These are phyloP conservation scores for Aleadryas rufinucha DNA, from an alignment of 2,113 vertebrate species.

Conservation along the genomic window DNA sequence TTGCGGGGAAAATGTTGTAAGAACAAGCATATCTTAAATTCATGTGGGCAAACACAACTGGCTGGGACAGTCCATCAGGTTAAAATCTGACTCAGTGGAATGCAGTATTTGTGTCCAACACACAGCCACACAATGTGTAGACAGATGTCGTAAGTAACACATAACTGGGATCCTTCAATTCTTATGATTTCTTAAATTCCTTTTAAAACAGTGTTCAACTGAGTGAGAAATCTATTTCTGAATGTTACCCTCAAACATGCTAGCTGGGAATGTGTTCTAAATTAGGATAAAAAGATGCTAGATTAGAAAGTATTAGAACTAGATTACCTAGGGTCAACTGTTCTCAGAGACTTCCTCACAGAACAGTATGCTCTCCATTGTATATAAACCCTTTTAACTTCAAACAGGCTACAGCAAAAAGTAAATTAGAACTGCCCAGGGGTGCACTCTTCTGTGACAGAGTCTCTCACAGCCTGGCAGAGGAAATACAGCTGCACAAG, in stretches of 20 bases:
- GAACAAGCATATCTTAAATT: background rate
- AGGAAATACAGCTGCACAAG: background rate
- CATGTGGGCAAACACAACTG: background rate
- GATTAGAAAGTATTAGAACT: conserved; percentile 35
- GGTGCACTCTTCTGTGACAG: background rate
- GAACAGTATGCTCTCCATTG: background rate
- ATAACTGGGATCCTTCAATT: background rate
- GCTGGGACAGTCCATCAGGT: background rate
- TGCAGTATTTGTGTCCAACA: background rate
- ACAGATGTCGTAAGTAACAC: background rate
- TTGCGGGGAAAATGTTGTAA: background rate
- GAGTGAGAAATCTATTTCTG: background rate
- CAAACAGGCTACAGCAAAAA: background rate
- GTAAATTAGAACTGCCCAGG: background rate
- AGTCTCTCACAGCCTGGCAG: background rate
- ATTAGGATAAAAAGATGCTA: conserved; percentile 2
- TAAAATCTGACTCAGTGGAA: background rate
- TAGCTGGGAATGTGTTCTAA: background rate
- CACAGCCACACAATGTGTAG: background rate
- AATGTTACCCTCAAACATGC: background rate
- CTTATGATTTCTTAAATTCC: background rate
- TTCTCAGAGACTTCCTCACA: background rate
- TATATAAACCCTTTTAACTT: background rate
- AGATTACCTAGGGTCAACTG: background rate
- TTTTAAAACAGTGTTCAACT: background rate